A percentile compares a stretch with the other conserved stretches of the same genome.
phyloP scores from a whole-genome alignment of 2,113 vertebrate species.

The Sterrhoptilus dennistouni region DNA sequence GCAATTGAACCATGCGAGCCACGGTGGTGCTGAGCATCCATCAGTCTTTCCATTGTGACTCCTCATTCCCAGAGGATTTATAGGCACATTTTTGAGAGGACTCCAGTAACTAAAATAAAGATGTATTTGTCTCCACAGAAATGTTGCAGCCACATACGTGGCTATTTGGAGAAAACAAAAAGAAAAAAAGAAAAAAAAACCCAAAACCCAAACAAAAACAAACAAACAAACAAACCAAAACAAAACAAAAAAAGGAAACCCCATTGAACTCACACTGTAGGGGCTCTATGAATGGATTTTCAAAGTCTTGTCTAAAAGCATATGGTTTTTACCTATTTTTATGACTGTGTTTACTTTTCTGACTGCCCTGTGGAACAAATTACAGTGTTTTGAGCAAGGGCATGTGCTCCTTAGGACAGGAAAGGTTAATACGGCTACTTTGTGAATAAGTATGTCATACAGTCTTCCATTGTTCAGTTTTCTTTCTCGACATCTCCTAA shows the following conservation, averaged over 20 bases:
- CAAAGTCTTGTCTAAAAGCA: not conserved
- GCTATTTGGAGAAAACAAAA: not conserved
- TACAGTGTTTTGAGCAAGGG: not conserved
- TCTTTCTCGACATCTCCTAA: not conserved
- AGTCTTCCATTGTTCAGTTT: not conserved
- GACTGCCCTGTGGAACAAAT: not conserved
- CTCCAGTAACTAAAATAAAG: conserved; percentile 61
- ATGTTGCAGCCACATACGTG: not conserved
- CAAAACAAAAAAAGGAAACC: not conserved
- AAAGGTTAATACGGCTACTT: not conserved
- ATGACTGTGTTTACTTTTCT: not conserved
- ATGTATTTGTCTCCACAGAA: conserved; percentile 44
- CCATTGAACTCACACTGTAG: not conserved
- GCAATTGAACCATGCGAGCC: not conserved
- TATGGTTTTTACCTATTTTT: not conserved
- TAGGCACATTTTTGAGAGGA: conserved; percentile 35
- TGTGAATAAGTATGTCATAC: not conserved
- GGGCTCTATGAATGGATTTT: not conserved
- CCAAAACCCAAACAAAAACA: not conserved
- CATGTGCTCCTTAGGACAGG: not conserved
- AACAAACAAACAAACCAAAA: too few relatives aligned
- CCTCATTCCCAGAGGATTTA: not conserved
- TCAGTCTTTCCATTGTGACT: conserved; percentile 53
- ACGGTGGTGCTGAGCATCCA: not conserved
- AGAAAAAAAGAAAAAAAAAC: not conserved